phyloP scores from a whole-genome alignment of 2,113 vertebrate genomes.

The Thermophis baileyi region DNA sequence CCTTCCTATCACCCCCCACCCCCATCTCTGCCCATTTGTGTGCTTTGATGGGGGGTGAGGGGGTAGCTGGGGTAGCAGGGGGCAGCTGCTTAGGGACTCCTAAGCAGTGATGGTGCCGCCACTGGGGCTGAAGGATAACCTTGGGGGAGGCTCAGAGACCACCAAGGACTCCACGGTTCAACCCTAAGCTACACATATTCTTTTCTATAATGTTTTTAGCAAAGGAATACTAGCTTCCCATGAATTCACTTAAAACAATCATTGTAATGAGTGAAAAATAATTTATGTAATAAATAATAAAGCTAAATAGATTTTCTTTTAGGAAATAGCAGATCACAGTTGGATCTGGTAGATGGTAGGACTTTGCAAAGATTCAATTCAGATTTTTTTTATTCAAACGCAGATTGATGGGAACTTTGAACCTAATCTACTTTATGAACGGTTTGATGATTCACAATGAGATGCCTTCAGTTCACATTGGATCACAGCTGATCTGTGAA shows the following conservation, averaged over 20 bases:
- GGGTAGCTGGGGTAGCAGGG: not conserved
- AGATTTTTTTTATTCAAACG: not conserved
- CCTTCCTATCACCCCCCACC: too few species aligned
- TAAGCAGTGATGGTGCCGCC: not conserved
- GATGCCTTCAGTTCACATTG: not conserved
- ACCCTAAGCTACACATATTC: not conserved
- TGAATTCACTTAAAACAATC: not conserved
- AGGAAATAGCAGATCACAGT: not conserved
- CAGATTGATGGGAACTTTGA: not conserved
- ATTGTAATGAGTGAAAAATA: not conserved
- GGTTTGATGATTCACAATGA: not conserved
- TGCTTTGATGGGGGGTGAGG: not conserved
- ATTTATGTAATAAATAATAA: not conserved
- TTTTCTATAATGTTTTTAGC: not conserved
- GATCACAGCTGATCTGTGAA: not conserved
- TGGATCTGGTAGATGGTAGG: too few species aligned
- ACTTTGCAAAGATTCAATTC: not conserved
- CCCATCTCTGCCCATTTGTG: not conserved
- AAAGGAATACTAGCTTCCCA: not conserved
- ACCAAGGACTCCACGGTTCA: not conserved
- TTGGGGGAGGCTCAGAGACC: not conserved
- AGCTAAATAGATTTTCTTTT: not conserved
- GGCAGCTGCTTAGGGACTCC: not conserved
- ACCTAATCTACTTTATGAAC: not conserved
- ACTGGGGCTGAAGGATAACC: not conserved